Percentiles rank a stretch among this genome's conserved stretches.
phyloP scores from a whole-genome alignment of 2,888 invertebrate genomes.

The Cotesia congregata region DNA sequence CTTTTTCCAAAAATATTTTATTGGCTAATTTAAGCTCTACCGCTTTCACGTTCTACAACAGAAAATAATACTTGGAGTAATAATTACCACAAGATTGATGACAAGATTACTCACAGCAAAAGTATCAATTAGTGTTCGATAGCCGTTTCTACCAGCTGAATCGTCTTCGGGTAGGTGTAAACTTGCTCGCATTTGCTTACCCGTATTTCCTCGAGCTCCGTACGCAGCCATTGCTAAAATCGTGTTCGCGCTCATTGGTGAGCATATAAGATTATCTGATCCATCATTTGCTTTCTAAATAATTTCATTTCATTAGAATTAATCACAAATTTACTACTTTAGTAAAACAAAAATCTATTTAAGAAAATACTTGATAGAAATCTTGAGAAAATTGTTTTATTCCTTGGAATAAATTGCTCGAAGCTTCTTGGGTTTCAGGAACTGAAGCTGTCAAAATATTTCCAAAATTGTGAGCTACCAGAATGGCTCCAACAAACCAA shows the following conservation, averaged over 20 bases:
- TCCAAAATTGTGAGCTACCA: not conserved
- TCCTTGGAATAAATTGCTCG: not conserved
- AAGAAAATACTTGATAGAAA: slow-evolving; percentile 29
- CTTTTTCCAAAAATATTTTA: slow-evolving; percentile 77
- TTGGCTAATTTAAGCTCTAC: slow-evolving; percentile 74
- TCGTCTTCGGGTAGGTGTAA: not conserved
- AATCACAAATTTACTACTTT: not conserved
- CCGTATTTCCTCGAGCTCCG: not conserved
- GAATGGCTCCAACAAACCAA: not conserved
- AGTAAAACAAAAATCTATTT: not conserved
- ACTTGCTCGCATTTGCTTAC: not conserved
- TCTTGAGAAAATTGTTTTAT: slow-evolving; percentile 17
- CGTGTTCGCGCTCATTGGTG: not conserved
- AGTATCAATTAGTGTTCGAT: not conserved
- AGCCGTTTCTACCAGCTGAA: slow-evolving; percentile 30
- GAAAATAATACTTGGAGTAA: not conserved
- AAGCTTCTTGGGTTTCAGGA: not conserved
- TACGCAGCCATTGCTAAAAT: not conserved
- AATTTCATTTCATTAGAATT: not conserved
- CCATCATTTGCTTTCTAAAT: slow-evolving; percentile 48
- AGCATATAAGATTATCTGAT: slow-evolving; percentile 23
- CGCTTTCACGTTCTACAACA: slow-evolving; percentile 40
- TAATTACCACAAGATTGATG: not conserved
- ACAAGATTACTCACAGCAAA: not conserved
- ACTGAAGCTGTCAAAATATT: slow-evolving; percentile 11